A percentile compares a stretch with the other conserved stretches of the same genome.
Evolutionary conservation across 2,888 invertebrate species (phyloP).

Genomic region (Hydrotaea cyrtoneurina): DNA sequence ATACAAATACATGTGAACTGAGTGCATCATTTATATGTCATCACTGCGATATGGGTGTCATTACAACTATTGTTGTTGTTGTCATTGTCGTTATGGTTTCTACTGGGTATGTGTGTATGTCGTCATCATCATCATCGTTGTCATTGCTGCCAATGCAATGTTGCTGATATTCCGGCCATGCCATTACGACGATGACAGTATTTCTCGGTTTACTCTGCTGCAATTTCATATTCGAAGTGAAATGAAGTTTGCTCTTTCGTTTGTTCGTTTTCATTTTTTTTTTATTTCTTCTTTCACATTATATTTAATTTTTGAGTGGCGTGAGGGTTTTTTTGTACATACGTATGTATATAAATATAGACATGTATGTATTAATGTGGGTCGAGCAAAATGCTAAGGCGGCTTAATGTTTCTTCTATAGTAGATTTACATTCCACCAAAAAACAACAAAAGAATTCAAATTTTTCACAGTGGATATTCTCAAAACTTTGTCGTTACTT

Average conservation of each 20-base stretch:
- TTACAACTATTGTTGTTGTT: constrained; percentile 24
- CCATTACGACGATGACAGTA: not conserved
- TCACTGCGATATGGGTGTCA: constrained; percentile 48
- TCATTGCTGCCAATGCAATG: not conserved
- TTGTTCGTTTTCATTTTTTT: too few species aligned
- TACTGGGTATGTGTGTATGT: not conserved
- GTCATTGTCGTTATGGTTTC: not conserved
- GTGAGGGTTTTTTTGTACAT: not conserved
- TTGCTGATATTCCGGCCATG: not conserved
- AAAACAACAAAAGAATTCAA: too few species aligned
- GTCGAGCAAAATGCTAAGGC: too few species aligned
- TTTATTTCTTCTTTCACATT: constrained; percentile 1
- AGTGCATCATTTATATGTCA: constrained; percentile 56
- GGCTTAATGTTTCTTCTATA: too few species aligned
- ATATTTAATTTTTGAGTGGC: constrained; percentile 15
- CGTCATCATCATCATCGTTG: constrained; percentile 3
- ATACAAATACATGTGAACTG: not conserved
- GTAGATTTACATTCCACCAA: too few species aligned
- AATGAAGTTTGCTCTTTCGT: not conserved
- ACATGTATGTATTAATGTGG: not conserved
- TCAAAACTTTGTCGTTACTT: too few species aligned
- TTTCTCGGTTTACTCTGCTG: not conserved
- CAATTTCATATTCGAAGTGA: not conserved
- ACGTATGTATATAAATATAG: not conserved
- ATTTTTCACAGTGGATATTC: too few species aligned